Percentiles rank a stretch among this genome's conserved stretches.
phyloP scores from a whole-genome alignment of 2,888 invertebrate species.

The Lasioglossum lativentre region DNA sequence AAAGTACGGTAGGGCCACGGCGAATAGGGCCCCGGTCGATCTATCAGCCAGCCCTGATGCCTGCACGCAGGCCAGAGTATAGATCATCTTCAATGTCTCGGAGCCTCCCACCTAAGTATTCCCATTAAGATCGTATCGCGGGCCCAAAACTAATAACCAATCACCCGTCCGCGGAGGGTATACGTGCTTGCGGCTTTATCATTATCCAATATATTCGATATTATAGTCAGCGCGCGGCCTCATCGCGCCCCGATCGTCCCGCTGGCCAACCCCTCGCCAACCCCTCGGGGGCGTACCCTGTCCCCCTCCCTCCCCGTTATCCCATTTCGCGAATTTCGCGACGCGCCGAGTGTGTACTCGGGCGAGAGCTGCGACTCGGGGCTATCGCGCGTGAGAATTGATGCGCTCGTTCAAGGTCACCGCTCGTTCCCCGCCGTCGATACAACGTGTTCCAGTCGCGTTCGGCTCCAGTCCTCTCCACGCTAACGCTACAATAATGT shows the following conservation, averaged over 20 bases:
- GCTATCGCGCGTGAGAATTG: conserved; percentile 10
- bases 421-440: background rate
- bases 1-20: conserved; percentile 61
- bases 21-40: conserved; percentile 72
- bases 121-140: conserved; percentile 82
- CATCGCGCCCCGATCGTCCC: conserved; percentile 61
- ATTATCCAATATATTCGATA: conserved; percentile 80
- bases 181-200: conserved; percentile 79
- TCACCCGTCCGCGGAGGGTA: conserved; percentile 77
- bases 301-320: background rate
- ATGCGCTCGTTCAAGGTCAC: background rate
- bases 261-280: conserved; percentile 7
- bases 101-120: conserved; percentile 83
- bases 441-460: too few species aligned
- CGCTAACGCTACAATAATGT: too few species aligned
- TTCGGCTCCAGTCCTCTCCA: too few species aligned
- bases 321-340: conserved; percentile 24
- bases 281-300: background rate
- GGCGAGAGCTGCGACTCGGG: background rate
- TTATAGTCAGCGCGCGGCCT: conserved; percentile 68
- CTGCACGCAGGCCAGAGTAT: conserved; percentile 74
- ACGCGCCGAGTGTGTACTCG: background rate
- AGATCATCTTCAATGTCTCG: conserved; percentile 81
- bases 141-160: conserved; percentile 83
- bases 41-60: conserved; percentile 71